These are phyloP conservation scores for Mesoclemmys tuberculata DNA, from an alignment of 2,113 vertebrate species.

Conservation along the genomic window DNA sequence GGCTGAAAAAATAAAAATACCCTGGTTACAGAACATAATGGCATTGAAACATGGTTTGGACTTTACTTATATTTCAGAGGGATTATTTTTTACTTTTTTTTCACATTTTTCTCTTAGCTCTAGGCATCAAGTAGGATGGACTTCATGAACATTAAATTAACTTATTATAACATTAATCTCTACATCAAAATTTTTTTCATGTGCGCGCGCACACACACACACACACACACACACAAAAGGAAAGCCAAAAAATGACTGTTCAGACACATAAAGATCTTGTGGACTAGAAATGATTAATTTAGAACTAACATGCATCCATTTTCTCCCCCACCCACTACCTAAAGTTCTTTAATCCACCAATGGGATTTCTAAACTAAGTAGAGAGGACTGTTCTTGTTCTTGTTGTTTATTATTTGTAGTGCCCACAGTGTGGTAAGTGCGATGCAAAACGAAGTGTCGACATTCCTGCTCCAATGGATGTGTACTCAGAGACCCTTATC, in stretches of 20 bases:
- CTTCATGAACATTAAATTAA: not conserved
- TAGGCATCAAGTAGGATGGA: not conserved
- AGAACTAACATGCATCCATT: not conserved
- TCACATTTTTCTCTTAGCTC: not conserved
- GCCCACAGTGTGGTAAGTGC: not conserved
- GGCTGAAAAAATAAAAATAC: not conserved
- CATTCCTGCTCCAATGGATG: not conserved
- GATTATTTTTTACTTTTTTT: not conserved
- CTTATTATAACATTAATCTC: not conserved
- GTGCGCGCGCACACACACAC: fast-evolving
- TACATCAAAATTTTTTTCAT: not conserved
- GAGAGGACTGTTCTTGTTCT: not conserved
- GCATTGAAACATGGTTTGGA: not conserved
- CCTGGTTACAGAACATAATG: not conserved
- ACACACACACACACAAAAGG: not conserved
- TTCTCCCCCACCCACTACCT: not conserved
- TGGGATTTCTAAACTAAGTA: not conserved
- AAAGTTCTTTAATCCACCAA: not conserved
- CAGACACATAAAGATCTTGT: not conserved
- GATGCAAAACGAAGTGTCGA: not conserved
- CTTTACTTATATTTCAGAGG: not conserved
- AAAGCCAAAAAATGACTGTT: not conserved
- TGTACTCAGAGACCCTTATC: not conserved
- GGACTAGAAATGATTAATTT: not conserved
- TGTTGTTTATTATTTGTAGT: not conserved